These are phyloP conservation scores for Erpornis zantholeuca DNA, from an alignment of 2,113 vertebrate genomes.

Conservation along the genomic window DNA sequence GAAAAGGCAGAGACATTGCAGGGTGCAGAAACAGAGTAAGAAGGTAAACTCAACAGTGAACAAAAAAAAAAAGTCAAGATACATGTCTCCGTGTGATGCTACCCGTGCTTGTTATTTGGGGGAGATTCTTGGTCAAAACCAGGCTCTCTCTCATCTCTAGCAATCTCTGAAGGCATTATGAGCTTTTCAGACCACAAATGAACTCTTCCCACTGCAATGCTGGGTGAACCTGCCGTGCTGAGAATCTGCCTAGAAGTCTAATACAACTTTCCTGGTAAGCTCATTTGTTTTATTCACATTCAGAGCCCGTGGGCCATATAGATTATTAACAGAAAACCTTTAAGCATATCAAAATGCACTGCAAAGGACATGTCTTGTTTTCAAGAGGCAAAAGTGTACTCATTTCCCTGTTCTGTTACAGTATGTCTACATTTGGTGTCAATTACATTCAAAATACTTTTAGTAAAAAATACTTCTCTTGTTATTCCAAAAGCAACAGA, in stretches of 20 bases:
- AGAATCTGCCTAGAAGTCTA: not conserved
- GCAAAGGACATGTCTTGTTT: not conserved
- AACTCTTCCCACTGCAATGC: not conserved
- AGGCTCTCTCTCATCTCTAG: not conserved
- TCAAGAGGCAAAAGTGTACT: not conserved
- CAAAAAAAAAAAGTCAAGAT: not conserved
- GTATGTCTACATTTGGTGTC: not conserved
- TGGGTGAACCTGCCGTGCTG: not conserved
- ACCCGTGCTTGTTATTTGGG: not conserved
- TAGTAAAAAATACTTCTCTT: not conserved
- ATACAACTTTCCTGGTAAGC: not conserved
- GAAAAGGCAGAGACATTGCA: not conserved
- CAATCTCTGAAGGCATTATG: not conserved
- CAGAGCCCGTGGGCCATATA: not conserved
- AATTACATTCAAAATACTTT: not conserved
- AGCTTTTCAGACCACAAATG: conserved; percentile 8
- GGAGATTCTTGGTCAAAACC: not conserved
- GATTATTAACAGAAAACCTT: not conserved
- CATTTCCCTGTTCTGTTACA: not conserved
- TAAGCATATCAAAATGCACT: not conserved
- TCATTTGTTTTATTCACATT: not conserved
- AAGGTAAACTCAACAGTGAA: not conserved
- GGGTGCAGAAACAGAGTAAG: not conserved
- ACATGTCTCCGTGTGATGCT: not conserved
- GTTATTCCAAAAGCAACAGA: conserved; percentile 1